Base-by-base conservation (phyloP, 2,888 invertebrate genomes). In the Diabrotica balteata region DNA sequence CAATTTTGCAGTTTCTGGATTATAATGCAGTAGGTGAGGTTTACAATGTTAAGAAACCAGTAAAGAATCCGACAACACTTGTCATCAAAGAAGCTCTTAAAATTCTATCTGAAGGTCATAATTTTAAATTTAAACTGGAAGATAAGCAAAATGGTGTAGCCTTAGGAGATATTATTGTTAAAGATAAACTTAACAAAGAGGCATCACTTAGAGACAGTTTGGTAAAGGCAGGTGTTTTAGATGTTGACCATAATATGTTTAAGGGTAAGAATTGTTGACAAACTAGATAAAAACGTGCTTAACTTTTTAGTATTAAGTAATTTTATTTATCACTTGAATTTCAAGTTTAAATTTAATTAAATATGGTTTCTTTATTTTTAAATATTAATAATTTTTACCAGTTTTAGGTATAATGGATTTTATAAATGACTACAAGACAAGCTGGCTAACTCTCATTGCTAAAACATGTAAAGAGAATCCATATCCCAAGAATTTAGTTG, bases 151-250 rank as follows among this genome's bases (percentile, higher is more conserved):
- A 75, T 59, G 74, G 73, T 11, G 71, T 77, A 65, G 49, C 75
- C n/a, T 71, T 76, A 42, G 79, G 79, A 7, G 76, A 77, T 66
- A 42, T 78, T n/a, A n/a, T 76, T 9, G 73, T 70, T 58, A 69
- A 72, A 60, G 72, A 75, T 52, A 53, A 67, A 22, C 57, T 75
- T 42, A 66, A 71, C 17, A 54, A 72, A 62, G 53, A 67, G 46
- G 68, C 67, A 50, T 73, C 74, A 55, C 59, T 79, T 9, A 70
- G 70, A 8, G 49, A 72, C 50, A 63, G 68, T 45, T 65, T 79
- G 42, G 66, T 70, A 45, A 66, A 73, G 7, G 67, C 57, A 44
- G 62, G 53, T 42, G 47, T 59, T 55, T 32, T 70, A 22, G 49
- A 32, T 32, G 32, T 32, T 1, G 32, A 32, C 32, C 32, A 32